These are phyloP conservation scores for Cygnus olor DNA, from an alignment of 2,797 vertebrate species.

Conservation along the genomic window DNA sequence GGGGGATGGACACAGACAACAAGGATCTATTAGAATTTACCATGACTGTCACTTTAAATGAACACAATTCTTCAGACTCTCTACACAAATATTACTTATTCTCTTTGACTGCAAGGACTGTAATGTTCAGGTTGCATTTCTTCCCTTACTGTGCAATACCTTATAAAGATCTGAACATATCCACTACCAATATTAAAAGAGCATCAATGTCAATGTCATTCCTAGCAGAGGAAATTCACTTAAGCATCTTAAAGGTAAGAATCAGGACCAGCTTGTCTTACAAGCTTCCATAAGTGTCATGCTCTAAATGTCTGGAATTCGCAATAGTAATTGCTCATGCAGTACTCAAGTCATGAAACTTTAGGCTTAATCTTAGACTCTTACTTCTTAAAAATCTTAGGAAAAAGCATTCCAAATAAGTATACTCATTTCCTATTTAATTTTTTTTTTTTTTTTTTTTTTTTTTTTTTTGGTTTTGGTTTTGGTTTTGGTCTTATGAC, in stretches of 20 bases:
- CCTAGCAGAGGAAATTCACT: not conserved
- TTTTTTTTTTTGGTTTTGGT: not conserved
- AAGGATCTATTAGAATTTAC: not conserved
- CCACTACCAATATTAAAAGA: not conserved
- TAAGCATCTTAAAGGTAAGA: not conserved
- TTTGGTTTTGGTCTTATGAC: not conserved
- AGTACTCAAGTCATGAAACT: not conserved
- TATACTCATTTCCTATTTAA: not conserved
- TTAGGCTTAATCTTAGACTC: not conserved
- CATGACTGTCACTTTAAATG: not conserved
- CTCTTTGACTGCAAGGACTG: not conserved
- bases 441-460: not conserved
- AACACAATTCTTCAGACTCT: not conserved
- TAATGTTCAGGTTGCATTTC: not conserved
- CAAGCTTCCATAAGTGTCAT: not conserved
- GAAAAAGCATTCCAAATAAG: not conserved
- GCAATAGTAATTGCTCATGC: not conserved
- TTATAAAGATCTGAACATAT: not conserved
- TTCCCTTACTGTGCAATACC: not conserved
- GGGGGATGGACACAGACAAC: not conserved
- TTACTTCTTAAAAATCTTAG: not conserved
- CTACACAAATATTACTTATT: not conserved
- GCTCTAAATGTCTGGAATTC: not conserved
- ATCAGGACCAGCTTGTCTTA: not conserved
- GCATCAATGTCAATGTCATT: not conserved